Percentiles rank a stretch among this genome's conserved stretches.
These are phyloP conservation scores for Pammene fasciana DNA, from an alignment of 2,888 invertebrate genomes.

Conservation along the genomic window DNA sequence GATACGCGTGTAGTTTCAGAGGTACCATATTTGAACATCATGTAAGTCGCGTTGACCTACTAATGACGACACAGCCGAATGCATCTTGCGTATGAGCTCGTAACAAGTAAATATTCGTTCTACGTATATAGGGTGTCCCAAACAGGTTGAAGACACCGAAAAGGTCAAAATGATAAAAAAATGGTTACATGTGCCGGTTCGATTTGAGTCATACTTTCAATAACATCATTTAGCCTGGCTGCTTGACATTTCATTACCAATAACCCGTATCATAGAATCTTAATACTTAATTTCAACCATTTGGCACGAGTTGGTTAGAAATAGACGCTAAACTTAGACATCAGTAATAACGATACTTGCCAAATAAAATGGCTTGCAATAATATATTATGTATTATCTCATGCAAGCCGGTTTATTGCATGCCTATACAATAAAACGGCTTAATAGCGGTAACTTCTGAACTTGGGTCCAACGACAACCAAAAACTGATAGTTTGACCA, in stretches of 20 bases:
- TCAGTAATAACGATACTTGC: neutral
- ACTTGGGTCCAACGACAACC: too few species aligned
- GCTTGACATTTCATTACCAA: neutral
- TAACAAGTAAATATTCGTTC: slow-evolving; percentile 8
- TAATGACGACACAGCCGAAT: slow-evolving; percentile 31
- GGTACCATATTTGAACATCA: slow-evolving; percentile 7
- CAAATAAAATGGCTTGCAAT: neutral
- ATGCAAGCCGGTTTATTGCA: too few species aligned
- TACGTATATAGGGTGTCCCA: neutral
- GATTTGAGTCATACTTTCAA: neutral
- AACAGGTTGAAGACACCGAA: neutral
- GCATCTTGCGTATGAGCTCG: slow-evolving; percentile 24
- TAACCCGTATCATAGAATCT: neutral
- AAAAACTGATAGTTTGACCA: too few species aligned
- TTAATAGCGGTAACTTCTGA: too few species aligned
- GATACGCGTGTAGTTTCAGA: neutral
- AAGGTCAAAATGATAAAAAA: neutral
- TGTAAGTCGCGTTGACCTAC: slow-evolving; percentile 22
- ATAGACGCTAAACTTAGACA: neutral
- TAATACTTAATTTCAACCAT: neutral
- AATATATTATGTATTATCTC: neutral
- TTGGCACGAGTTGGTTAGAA: slow-evolving; percentile 8
- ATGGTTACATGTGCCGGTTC: neutral
- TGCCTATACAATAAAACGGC: too few species aligned
- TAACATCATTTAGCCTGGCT: too few species aligned